Conservation (phyloP, 2,797 vertebrate species). For the Nannoperca obscura region DNA sequence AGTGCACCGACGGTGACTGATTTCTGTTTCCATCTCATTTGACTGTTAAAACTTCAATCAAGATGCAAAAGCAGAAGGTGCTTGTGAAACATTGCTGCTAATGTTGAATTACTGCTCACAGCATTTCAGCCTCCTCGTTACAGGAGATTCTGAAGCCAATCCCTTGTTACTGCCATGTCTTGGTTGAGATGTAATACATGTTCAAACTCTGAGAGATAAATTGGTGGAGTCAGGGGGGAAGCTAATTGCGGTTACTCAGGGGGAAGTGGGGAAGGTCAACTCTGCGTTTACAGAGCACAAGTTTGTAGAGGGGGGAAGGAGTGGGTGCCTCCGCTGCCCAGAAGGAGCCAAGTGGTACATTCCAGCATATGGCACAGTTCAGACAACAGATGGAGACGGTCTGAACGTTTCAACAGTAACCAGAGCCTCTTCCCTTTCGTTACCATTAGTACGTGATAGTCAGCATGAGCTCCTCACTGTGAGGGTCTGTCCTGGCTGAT, state of each 20-base stretch:
- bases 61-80: conserved; percentile 19
- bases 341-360: conserved; percentile 65
- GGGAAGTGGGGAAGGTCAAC: conserved; percentile 59
- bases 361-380: conserved; percentile 77
- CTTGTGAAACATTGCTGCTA: background rate
- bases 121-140: conserved; percentile 47
- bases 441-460: conserved; percentile 35
- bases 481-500: conserved; percentile 37
- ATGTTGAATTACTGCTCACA: conserved; percentile 16
- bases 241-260: conserved; percentile 47
- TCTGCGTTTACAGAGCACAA: conserved; percentile 40
- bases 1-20: background rate
- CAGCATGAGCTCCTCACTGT: conserved; percentile 24
- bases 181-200: conserved; percentile 35
- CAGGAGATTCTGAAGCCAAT: conserved; percentile 37
- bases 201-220: conserved; percentile 34
- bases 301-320: conserved; percentile 15
- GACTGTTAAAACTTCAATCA: background rate
- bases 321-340: conserved; percentile 49
- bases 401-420: conserved; percentile 58
- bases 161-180: conserved; percentile 49
- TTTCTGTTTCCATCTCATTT: conserved; percentile 9
- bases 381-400: conserved; percentile 76
- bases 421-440: conserved; percentile 44
- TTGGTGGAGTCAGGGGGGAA: conserved; percentile 25